Base-by-base conservation (phyloP, 2,888 invertebrate species). In the Andrena bicolor region DNA sequence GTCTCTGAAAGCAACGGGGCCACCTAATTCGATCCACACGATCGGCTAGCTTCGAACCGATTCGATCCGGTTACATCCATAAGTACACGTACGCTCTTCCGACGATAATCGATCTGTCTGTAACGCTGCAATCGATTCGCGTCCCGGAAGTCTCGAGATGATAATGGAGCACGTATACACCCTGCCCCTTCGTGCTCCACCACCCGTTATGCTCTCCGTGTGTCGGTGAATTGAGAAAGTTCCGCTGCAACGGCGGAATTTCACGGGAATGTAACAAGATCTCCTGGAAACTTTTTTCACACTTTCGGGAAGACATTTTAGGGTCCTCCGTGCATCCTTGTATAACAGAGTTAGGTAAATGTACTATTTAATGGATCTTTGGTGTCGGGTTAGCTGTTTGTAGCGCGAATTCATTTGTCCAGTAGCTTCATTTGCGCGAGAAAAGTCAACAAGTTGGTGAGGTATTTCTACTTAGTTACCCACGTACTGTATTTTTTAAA, bases 51-150 rank as follows among this genome's bases (percentile, higher is more conserved):
- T 70, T 58, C 81, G 79, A 83, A 83, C 80, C 84, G 76, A 83
- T 82, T 76, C 80, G 72, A 84, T 80, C 79, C 78, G 78, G 86
- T 84, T 75, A 73, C 72, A 60, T 32, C 32, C 63, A 51, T n/a
- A 61, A 49, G 68, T 56, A 58, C 70, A 23, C 53, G 75, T 76
- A 84, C 74, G 53, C 60, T 65, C 79, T 51, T 73, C 76, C 79
- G 70, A 28, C 70, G 82, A 75, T 84, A 84, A 89, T 88, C 86
- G 88, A 87, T 85, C 84, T 80, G 82, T 80, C 76, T 65, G 83
- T 75, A 80, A 80, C 75, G 76, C 23, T 77, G 66, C 32, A 77
- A 83, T 83, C 84, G 82, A 84, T 84, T 82, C 80, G 49, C 58
- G 77, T 79, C 80, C 85, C 78, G 84, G 84, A 82, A 87, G 75